Evolutionary conservation across 2,797 vertebrate genomes (phyloP).

Genomic region (Emys orbicularis): DNA sequence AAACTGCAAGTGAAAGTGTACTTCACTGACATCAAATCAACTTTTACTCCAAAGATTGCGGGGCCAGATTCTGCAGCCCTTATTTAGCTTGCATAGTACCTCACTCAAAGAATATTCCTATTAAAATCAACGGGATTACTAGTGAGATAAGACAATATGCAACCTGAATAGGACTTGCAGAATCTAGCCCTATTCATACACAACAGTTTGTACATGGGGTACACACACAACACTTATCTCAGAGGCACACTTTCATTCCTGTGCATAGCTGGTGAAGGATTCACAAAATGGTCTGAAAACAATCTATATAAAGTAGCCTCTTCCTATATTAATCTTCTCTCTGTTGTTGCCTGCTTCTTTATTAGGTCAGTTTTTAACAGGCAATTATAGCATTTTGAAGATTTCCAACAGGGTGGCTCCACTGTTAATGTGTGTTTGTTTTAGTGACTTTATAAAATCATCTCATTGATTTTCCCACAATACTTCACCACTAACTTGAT

Average conservation of each 20-base stretch:
- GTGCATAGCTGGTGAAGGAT: not conserved
- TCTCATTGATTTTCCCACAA: not conserved
- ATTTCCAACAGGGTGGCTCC: not conserved
- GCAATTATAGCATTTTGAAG: not conserved
- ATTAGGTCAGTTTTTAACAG: conserved; percentile 12
- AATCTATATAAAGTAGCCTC: not conserved
- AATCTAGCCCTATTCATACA: not conserved
- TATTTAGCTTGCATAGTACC: not conserved
- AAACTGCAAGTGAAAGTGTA: not conserved
- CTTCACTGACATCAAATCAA: not conserved
- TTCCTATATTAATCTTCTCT: not conserved
- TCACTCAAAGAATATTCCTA: not conserved
- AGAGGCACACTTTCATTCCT: not conserved
- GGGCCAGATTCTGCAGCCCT: not conserved
- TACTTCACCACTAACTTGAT: not conserved
- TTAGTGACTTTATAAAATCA: not conserved
- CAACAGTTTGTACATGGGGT: not conserved
- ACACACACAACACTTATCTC: not conserved
- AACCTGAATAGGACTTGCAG: not conserved
- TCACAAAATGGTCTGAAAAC: not conserved
- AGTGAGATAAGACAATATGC: not conserved
- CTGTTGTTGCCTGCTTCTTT: not conserved
- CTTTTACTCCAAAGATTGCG: not conserved
- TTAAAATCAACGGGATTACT: not conserved
- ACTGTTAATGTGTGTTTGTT: not conserved